Conservation (phyloP, 2,113 vertebrate species). For the Ivindomyrus marchei region DNA sequence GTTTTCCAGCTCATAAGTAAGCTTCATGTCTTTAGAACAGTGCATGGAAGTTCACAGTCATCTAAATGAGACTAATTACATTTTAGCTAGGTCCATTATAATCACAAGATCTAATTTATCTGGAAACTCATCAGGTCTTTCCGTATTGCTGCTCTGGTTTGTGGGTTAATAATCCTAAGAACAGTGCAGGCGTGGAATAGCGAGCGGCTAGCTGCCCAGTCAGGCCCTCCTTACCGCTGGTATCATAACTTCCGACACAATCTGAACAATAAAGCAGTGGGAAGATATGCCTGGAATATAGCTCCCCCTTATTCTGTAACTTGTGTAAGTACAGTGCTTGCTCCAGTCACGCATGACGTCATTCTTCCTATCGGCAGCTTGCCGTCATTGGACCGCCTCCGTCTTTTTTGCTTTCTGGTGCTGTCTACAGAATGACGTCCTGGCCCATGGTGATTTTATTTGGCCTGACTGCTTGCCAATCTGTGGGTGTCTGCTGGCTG, state of each 20-base stretch:
- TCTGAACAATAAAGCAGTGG: not conserved
- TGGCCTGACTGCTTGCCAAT: not conserved
- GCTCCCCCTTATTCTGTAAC: not conserved
- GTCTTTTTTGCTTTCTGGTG: not conserved
- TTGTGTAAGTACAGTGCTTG: not conserved
- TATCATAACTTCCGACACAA: not conserved
- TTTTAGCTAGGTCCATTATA: constrained; percentile 79
- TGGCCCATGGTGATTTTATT: not conserved
- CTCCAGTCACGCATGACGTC: not conserved
- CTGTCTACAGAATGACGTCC: not conserved
- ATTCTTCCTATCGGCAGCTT: no score
- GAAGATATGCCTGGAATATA: not conserved
- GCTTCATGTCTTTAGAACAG: constrained; percentile 37
- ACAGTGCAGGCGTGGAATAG: constrained; percentile 46
- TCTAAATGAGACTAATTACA: constrained; percentile 79
- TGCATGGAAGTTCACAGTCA: constrained; percentile 65
- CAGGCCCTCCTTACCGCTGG: constrained; percentile 20
- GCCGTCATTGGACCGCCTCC: not conserved
- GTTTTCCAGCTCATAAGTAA: not conserved
- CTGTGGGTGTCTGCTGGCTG: not conserved
- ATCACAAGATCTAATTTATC: constrained; percentile 59
- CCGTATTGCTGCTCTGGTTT: constrained; percentile 51
- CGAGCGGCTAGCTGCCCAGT: constrained; percentile 33
- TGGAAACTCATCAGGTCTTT: constrained; percentile 63
- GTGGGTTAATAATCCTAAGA: constrained; percentile 49